Percentiles rank a stretch among this genome's conserved stretches.
These are phyloP conservation scores for Orchestes rusci DNA, from an alignment of 2,888 invertebrate genomes.

Conservation along the genomic window DNA sequence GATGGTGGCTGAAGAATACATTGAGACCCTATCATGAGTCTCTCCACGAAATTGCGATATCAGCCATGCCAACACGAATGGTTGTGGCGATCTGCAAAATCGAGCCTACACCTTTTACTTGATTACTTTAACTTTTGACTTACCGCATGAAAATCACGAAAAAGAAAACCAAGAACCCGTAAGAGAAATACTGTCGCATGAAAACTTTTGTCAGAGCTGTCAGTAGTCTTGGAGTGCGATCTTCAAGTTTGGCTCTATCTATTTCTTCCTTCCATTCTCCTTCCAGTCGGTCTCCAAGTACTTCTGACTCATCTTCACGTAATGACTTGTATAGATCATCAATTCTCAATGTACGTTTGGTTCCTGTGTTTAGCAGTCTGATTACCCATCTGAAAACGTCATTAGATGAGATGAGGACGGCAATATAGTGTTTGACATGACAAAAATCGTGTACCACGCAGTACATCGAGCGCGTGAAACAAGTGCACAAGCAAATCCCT, in stretches of 20 bases:
- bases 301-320: conserved; percentile 53
- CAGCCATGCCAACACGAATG: conserved; percentile 23
- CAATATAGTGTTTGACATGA: too few species aligned
- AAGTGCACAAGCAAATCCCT: too few species aligned
- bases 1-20: conserved; percentile 50
- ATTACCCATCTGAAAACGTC: conserved; percentile 41
- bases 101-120: background rate
- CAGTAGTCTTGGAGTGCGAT: conserved; percentile 26
- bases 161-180: conserved; percentile 27
- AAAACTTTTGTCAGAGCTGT: conserved; percentile 27
- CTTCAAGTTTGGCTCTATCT: conserved; percentile 17
- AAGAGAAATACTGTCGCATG: conserved; percentile 24
- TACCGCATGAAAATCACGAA: conserved; percentile 28
- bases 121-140: conserved; percentile 4
- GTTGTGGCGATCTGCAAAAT: conserved; percentile 46
- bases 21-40: conserved; percentile 39
- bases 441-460: too few species aligned
- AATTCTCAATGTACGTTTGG: conserved; percentile 53
- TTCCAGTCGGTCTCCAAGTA: conserved; percentile 56
- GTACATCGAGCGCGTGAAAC: too few species aligned
- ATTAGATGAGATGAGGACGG: too few species aligned
- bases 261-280: conserved; percentile 42
- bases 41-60: conserved; percentile 19
- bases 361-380: conserved; percentile 47
- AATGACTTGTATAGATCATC: conserved; percentile 58